Evolutionary conservation across 2,888 invertebrate species (phyloP), one percentile per base, ranked within the genome.

Genomic region (Melanostoma mellinum): DNA sequence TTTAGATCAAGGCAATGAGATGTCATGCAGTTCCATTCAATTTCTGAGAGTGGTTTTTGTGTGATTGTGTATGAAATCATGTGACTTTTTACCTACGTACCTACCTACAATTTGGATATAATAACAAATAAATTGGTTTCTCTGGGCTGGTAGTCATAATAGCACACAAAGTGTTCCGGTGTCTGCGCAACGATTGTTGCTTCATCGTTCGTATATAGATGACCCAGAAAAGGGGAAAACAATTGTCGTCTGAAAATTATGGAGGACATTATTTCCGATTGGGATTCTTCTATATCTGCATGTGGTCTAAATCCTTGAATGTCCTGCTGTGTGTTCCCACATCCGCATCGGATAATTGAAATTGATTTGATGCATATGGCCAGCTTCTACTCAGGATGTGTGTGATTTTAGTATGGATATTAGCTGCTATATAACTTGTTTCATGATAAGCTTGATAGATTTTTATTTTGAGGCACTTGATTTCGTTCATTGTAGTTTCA

Each of bases 81-180:
- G 63, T 36, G 67, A 52, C 35, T 75, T 68, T 75, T 46, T 10
- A 52, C 32, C 38, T n/a, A 65, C 69, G 8, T n/a, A 36, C 36
- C 0, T 33, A 9, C 55, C 10, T 35, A 20, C 61, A 6, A 46
- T 36, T 9, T 67, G 40, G 46, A 58, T 56, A 63, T 55, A 36
- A 5, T 50, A 82, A 6, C 56, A 48, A 84, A 65, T 79, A 84
- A 79, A 84, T 84, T 84, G 74, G 74, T 84, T 84, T 79, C 20
- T 20, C 84, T 84, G 84, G 78, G 72, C 84, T 71, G 61, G 71
- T 79, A 72, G 79, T 55, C 74, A 84, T 78, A 58, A 55, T 53
- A 65, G 71, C 55, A 69, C 35, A 82, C 53, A 67, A 67, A 84
- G 32, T 46, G 60, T 84, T 78, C 55, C 71, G 74, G 74, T 79